Percentiles rank a stretch among this genome's conserved stretches.
Evolutionary conservation across 2,797 vertebrate species (phyloP).

Genomic region (Xenentodon cancila): DNA sequence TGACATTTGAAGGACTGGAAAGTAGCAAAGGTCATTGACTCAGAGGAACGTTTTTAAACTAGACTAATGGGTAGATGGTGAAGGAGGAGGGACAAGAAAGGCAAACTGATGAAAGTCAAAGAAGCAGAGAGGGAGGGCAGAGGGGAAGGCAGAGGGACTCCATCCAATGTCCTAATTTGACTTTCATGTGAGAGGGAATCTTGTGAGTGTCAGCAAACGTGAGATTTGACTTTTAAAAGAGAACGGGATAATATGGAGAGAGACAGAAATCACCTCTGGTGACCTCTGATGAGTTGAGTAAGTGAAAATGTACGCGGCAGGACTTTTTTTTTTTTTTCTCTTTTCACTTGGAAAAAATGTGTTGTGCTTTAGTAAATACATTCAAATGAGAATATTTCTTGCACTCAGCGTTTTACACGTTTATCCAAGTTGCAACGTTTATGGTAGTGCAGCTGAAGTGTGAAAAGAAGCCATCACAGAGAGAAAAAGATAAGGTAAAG

Average conservation of each 20-base stretch:
- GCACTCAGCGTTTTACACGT: not conserved
- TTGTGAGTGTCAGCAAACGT: constrained; percentile 2
- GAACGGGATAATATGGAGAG: constrained; percentile 9
- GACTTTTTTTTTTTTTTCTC: not conserved
- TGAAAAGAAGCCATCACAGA: not conserved
- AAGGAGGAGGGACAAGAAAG: not conserved
- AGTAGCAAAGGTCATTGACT: not conserved
- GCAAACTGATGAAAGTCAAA: constrained; percentile 14
- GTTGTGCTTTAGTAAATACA: too few relatives aligned
- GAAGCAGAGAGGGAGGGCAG: not conserved
- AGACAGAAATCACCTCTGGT: constrained; percentile 17
- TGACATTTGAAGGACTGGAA: constrained; percentile 22
- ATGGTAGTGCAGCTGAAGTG: not conserved
- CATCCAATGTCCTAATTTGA: constrained; percentile 43
- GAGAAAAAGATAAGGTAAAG: too few relatives aligned
- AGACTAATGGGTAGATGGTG: constrained; percentile 13
- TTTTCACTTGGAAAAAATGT: constrained; percentile 1
- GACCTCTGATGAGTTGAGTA: constrained; percentile 35
- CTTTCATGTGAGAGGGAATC: constrained; percentile 53
- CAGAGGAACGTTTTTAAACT: not conserved
- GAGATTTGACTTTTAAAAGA: constrained; percentile 43
- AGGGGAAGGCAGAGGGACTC: not conserved
- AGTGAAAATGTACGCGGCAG: constrained; percentile 8
- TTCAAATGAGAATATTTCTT: not conserved
- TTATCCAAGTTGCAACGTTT: constrained; percentile 7